A percentile compares a stretch with the other conserved stretches of the same genome.
Evolutionary conservation across 1,140 invertebrate genomes (phyloP).

Genomic region (Akabosia matsudoensis): DNA sequence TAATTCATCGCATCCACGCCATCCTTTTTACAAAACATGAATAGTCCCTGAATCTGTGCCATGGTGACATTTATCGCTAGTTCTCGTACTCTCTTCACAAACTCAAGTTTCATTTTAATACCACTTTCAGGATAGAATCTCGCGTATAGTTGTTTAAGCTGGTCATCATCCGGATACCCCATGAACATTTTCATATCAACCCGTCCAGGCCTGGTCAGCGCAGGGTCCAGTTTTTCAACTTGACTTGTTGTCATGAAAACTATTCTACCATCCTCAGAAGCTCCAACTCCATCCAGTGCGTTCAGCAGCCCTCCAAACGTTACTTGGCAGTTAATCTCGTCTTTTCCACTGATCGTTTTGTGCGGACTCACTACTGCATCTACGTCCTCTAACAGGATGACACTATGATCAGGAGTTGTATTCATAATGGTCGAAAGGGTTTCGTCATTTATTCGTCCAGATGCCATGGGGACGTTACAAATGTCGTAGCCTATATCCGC

Average conservation of each 20-base stretch:
- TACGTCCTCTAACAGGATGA: conserved; percentile 6
- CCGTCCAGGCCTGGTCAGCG: conserved; percentile 2
- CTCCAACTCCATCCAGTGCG: not conserved
- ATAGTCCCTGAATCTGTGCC: conserved; percentile 6
- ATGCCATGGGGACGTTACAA: not conserved
- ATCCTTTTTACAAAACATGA: conserved; percentile 14
- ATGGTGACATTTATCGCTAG: conserved; percentile 1
- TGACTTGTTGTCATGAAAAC: conserved; percentile 16
- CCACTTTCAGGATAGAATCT: conserved; percentile 8
- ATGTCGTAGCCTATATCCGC: conserved; percentile 17
- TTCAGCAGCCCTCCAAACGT: not conserved
- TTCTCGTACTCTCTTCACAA: conserved; percentile 7
- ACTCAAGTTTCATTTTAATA: not conserved
- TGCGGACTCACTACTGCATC: not conserved
- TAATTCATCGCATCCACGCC: not conserved
- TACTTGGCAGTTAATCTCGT: not conserved
- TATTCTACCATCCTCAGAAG: not conserved
- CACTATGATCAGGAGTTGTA: not conserved
- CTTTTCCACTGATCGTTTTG: not conserved
- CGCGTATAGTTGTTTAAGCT: not conserved
- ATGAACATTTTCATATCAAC: conserved; percentile 8
- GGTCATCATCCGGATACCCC: conserved; percentile 11
- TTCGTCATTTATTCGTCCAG: not conserved
- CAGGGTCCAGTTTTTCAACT: conserved; percentile 2
- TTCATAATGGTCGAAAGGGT: not conserved